A percentile compares a stretch with the other conserved stretches of the same genome.
Evolutionary conservation across 2,888 invertebrate genomes (phyloP).

Genomic region (Latheticus oryzae): DNA sequence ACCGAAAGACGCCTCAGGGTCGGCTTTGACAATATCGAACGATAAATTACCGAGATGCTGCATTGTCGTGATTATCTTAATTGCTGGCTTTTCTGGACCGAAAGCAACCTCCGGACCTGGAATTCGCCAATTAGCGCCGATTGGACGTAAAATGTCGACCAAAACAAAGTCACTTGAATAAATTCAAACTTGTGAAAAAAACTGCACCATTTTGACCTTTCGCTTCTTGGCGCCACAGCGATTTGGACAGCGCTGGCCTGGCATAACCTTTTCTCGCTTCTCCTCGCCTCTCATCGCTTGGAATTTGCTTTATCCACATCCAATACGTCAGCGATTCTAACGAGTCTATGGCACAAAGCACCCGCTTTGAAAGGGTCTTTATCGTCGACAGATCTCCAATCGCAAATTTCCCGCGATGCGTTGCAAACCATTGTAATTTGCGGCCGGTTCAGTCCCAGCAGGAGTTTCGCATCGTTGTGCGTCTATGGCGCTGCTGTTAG

Average conservation of each 20-base stretch:
- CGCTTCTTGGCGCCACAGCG: no score
- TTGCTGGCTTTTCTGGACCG: conserved; percentile 54
- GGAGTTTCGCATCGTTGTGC: conserved; percentile 13
- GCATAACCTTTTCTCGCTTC: background rate
- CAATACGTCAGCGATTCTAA: conserved; percentile 21
- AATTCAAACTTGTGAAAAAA: no score
- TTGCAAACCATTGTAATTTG: conserved; percentile 35
- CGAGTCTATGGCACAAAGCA: conserved; percentile 27
- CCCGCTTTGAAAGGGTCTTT: conserved; percentile 22
- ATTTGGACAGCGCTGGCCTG: background rate
- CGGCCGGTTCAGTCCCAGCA: conserved; percentile 24
- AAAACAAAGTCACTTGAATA: no score
- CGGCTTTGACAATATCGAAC: conserved; percentile 61
- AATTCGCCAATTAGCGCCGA: no score
- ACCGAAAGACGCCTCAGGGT: conserved; percentile 54
- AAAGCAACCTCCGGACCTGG: conserved; percentile 40
- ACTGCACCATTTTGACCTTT: no score
- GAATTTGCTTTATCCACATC: conserved; percentile 19
- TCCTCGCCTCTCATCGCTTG: no score
- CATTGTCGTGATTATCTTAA: conserved; percentile 64
- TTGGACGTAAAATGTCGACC: background rate
- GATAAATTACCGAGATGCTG: conserved; percentile 61
- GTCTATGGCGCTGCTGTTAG: conserved; percentile 39
- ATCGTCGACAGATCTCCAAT: conserved; percentile 24
- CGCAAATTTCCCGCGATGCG: conserved; percentile 29